Percentiles rank a stretch among this genome's conserved stretches.
Evolutionary conservation across 2,888 invertebrate genomes (phyloP).

Genomic region (Hybos culiciformis): DNA sequence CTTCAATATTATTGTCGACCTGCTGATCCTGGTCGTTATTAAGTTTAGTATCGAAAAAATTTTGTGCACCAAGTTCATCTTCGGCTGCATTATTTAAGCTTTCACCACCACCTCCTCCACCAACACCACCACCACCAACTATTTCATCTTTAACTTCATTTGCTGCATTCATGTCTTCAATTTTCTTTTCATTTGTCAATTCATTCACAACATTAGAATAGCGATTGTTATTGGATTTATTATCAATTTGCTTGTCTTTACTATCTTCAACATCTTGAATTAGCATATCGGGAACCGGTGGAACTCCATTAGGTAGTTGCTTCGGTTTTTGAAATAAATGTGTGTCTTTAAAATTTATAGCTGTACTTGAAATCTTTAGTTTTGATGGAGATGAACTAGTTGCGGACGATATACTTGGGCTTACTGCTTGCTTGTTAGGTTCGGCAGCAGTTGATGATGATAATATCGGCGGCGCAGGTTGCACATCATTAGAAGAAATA

Average conservation of each 20-base stretch:
- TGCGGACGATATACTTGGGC: too few species aligned
- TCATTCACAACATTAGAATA: slow-evolving; percentile 29
- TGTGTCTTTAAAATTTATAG: not conserved
- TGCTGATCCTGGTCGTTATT: slow-evolving; percentile 8
- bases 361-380: slow-evolving; percentile 3
- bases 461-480: slow-evolving; percentile 18
- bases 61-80: slow-evolving; percentile 23
- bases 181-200: slow-evolving; percentile 15
- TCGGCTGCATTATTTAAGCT: slow-evolving; percentile 30
- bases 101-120: slow-evolving; percentile 21
- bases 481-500: slow-evolving; percentile 11
- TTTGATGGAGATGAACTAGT: slow-evolving; percentile 5
- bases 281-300: slow-evolving; percentile 26
- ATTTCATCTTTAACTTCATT: slow-evolving; percentile 31
- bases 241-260: slow-evolving; percentile 8
- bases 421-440: too few species aligned
- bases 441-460: slow-evolving; percentile 18
- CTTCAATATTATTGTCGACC: slow-evolving; percentile 11
- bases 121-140: slow-evolving; percentile 16
- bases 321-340: slow-evolving; percentile 17
- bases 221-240: slow-evolving; percentile 25
- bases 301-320: slow-evolving; percentile 29
- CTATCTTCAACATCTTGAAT: slow-evolving; percentile 13
- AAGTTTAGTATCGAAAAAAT: slow-evolving; percentile 24
- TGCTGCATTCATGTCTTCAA: slow-evolving; percentile 23